Evolutionary conservation across 1,140 invertebrate species (phyloP), one percentile per base, ranked within the genome.

Genomic region (Drosophila tsacasi): DNA sequence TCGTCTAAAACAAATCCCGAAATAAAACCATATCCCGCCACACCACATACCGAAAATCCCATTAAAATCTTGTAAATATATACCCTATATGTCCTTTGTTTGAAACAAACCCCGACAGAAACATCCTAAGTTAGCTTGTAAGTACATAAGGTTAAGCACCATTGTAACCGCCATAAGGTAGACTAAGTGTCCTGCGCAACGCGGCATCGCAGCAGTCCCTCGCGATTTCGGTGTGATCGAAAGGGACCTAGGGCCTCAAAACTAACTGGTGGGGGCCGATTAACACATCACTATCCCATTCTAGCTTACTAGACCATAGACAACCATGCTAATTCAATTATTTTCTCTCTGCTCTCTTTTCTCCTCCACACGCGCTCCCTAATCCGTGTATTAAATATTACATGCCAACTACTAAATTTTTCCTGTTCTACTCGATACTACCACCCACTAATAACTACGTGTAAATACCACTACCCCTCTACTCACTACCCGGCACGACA

Each of bases 331-430:
- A 92, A 92, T 92, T 84, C 85, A 92, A 92, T 76, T 91, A 89
- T 93, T 92, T 92, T 92, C 86, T 92, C 90, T 92, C 90, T 92
- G 81, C 85, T 93, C 86, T 93, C 80, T 92, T 92, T 91, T 92
- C 87, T 92, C 86, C 90, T 83, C 81, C 79, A 84, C 86, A 90
- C 90, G 85, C 84, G 89, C 66, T 77, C 81, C 83, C 83, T 77
- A 79, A 82, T 62, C 75, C 44, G 68, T 69, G 49, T 76, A 64
- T 68, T 37, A 84, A 65, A 67, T 68, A 84, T 63, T 65, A 87
- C 64, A 61, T 64, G 49, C 73, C 66, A 79, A 68, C 69, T 82
- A 79, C 71, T 71, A 79, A 69, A 65, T 72, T 81, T 84, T 65
- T 77, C 80, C 84, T 84, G 78, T 65, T 79, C 77, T 63, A 84